Conservation (phyloP, 2,888 invertebrate species). For the Rhamnusium bicolor region DNA sequence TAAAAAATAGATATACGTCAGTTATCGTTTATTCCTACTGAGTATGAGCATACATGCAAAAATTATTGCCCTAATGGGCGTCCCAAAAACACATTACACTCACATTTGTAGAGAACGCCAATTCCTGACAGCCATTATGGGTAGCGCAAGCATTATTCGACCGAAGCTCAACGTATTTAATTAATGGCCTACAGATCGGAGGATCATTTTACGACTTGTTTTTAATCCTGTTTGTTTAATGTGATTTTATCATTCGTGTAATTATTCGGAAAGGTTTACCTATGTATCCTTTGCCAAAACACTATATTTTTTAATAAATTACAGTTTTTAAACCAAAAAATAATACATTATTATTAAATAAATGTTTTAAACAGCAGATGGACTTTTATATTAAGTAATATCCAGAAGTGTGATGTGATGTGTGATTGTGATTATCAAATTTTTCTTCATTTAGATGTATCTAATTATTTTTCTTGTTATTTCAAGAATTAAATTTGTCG, state of each 20-base stretch:
- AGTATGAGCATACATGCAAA: conserved; percentile 60
- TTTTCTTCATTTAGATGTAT: too few relatives aligned
- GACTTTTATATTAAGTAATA: too few relatives aligned
- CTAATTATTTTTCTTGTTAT: neutral
- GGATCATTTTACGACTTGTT: conserved; percentile 66
- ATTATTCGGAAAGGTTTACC: conserved; percentile 15
- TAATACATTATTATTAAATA: neutral
- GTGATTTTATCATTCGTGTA: conserved; percentile 53
- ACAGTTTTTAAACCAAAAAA: neutral
- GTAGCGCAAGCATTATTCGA: conserved; percentile 65
- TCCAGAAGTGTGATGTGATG: too few relatives aligned
- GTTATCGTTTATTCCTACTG: conserved; percentile 61
- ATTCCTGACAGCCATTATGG: conserved; percentile 65
- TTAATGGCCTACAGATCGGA: conserved; percentile 65
- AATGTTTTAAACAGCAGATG: too few relatives aligned
- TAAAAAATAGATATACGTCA: conserved; percentile 49
- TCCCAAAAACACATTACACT: conserved; percentile 67
- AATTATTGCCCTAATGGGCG: conserved; percentile 67
- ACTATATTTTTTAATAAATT: neutral
- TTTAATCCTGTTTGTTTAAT: conserved; percentile 62
- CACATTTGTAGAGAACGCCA: conserved; percentile 64
- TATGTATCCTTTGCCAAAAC: neutral
- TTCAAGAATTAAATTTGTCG: conserved; percentile 5
- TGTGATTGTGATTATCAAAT: too few relatives aligned
- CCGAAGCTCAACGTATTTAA: conserved; percentile 63